Conservation (phyloP, 2,888 invertebrate genomes). For the Aphodius granarius region DNA sequence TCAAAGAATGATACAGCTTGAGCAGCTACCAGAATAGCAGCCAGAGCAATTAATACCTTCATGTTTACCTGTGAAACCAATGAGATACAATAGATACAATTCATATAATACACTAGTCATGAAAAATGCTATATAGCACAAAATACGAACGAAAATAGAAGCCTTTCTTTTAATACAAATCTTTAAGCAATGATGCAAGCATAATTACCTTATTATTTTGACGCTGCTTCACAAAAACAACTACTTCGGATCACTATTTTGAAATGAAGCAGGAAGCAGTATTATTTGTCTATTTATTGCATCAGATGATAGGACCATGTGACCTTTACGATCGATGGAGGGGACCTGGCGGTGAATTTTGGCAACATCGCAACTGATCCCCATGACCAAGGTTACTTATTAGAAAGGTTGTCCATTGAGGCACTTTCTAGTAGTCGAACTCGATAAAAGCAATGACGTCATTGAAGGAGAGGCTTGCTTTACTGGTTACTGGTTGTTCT, state of each 20-base stretch:
- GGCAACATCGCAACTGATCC: background rate
- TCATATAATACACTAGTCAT: no score
- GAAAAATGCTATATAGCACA: background rate
- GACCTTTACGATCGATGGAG: slow-evolving; percentile 6
- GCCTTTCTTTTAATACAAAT: background rate
- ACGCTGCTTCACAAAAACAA: background rate
- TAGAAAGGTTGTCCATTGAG: background rate
- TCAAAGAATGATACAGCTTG: slow-evolving; percentile 73
- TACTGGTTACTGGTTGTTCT: no score
- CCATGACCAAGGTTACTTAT: background rate
- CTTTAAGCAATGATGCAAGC: background rate
- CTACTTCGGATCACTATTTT: background rate
- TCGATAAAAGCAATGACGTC: no score
- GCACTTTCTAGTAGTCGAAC: no score
- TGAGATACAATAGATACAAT: no score
- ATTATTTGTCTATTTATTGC: slow-evolving; percentile 3
- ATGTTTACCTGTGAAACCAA: slow-evolving; percentile 40
- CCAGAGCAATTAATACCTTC: slow-evolving; percentile 53
- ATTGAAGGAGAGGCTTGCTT: no score
- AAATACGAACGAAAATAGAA: background rate
- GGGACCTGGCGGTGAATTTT: background rate
- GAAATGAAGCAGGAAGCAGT: slow-evolving; percentile 3
- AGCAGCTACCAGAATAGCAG: slow-evolving; percentile 57
- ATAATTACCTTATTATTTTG: background rate
- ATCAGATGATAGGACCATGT: slow-evolving; percentile 1